These are phyloP conservation scores for Daubentonia madagascariensis DNA, from an alignment of 2,113 vertebrate genomes.

Conservation along the genomic window DNA sequence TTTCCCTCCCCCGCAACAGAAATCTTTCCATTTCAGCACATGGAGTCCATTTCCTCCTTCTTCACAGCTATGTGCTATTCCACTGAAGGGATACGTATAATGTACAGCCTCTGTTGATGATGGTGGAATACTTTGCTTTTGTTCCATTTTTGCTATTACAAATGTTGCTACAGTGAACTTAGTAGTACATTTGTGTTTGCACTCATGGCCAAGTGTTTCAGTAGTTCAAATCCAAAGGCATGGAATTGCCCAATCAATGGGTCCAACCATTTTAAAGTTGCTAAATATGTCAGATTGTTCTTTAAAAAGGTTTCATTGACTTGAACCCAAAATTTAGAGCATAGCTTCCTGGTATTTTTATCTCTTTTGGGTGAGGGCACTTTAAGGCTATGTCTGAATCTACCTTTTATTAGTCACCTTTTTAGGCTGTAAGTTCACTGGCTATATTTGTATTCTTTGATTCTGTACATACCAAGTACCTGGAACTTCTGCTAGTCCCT, in stretches of 20 bases:
- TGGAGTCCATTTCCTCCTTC: neutral
- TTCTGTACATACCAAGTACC: neutral
- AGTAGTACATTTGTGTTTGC: fast-evolving
- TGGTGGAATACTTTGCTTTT: neutral
- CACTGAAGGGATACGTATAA: neutral
- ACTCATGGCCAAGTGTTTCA: neutral
- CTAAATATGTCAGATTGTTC: neutral
- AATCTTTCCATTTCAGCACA: neutral
- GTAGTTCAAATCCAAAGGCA: neutral
- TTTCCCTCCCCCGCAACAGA: neutral
- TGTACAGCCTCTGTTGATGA: neutral
- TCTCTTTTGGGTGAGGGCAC: neutral
- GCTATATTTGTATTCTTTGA: neutral
- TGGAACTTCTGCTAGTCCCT: neutral
- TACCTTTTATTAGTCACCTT: neutral
- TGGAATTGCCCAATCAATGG: fast-evolving
- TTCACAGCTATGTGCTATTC: fast-evolving
- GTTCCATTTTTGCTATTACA: neutral
- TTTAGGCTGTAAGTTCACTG: neutral
- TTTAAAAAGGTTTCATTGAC: neutral
- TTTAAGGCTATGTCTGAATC: neutral
- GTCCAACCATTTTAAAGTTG: neutral
- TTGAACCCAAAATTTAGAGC: neutral
- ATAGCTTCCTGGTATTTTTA: neutral
- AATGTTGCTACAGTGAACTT: neutral